Evolutionary conservation across 2,888 invertebrate genomes (phyloP), one percentile per base, ranked within the genome.

Genomic region (Ctena decussata): DNA sequence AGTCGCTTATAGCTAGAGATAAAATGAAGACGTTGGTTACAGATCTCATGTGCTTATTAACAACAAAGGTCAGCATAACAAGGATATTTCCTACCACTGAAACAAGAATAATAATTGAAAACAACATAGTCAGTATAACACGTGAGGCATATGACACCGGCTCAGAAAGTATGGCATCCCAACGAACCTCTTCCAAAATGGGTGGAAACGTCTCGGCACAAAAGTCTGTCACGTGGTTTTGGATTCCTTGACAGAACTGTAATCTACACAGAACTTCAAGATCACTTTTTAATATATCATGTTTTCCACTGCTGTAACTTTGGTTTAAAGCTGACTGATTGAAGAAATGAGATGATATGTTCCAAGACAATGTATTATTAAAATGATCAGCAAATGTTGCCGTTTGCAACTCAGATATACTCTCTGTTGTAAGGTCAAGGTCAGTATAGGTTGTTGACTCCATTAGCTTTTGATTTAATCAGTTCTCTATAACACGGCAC

Each of bases 21-120:
- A 92, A 83, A 18, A 93, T 92, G 80, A 92, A 93, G 8, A 92
- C 89, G 74, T 93, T 93, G 5, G 92, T 92, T 6, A 89, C 89
- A 3, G 91, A 91, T 8, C 93, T 87, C 91, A 93, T 92, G 75
- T 90, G 77, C 27, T 84, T 87, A 82, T 93, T 92, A 24, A 84
- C 81, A 15, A 89, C 65, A 69, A 92, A 92, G 11, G 92, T 91
- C 24, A 91, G 24, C 11, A 93, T 78, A 6, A 93, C 93, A 18
- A 91, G 74, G 21, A 86, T 65, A 69, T 93, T 93, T 12, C 93
- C 93, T 15, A 89, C 30, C 8, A 92, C 32, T 0, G 93, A 91
- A 30, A 90, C 44, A 0, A 86, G 32, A 24, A 93, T 78, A 24
- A 91, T 88, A 1, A 90, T 30, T 21, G 74, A 37, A 41, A 91